These are phyloP conservation scores for Zygogramma bicolorata DNA, from an alignment of 2,888 invertebrate species.

Conservation along the genomic window DNA sequence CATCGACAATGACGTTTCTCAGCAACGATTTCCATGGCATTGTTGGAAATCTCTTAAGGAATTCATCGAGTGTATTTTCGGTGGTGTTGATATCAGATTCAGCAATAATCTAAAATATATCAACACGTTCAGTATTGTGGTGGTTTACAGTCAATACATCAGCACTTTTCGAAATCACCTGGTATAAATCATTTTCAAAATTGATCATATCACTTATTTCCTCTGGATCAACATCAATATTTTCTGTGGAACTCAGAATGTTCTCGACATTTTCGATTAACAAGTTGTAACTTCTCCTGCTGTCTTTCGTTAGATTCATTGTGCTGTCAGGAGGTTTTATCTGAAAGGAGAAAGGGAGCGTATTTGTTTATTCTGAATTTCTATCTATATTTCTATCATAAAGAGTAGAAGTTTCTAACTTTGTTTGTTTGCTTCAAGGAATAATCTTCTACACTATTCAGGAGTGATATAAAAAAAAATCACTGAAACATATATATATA, in stretches of 20 bases:
- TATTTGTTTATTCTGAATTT: not conserved
- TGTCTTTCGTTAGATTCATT: slow-evolving; percentile 25
- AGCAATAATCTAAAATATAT: slow-evolving; percentile 31
- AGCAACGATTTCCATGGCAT: slow-evolving; percentile 36
- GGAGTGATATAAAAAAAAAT: too few species aligned
- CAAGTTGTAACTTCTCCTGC: slow-evolving; percentile 40
- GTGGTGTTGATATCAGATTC: slow-evolving; percentile 7
- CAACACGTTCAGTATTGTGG: not conserved
- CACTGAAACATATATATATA: too few species aligned
- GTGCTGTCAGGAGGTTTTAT: slow-evolving; percentile 44
- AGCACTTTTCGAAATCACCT: slow-evolving; percentile 23
- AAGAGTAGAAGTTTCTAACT: too few species aligned
- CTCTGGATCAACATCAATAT: slow-evolving; percentile 18
- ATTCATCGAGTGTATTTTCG: slow-evolving; percentile 11
- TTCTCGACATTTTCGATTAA: slow-evolving; percentile 46
- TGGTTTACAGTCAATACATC: not conserved
- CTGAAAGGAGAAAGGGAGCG: slow-evolving; percentile 46
- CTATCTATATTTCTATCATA: too few species aligned
- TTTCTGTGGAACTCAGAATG: slow-evolving; percentile 39
- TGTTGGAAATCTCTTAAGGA: slow-evolving; percentile 26
- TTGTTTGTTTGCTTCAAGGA: too few species aligned
- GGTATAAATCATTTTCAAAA: slow-evolving; percentile 35
- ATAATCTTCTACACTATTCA: too few species aligned
- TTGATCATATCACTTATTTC: slow-evolving; percentile 24
- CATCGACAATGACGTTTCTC: slow-evolving; percentile 29